Evolutionary conservation across 2,113 vertebrate species (phyloP).

Genomic region (Lycaon pictus): DNA sequence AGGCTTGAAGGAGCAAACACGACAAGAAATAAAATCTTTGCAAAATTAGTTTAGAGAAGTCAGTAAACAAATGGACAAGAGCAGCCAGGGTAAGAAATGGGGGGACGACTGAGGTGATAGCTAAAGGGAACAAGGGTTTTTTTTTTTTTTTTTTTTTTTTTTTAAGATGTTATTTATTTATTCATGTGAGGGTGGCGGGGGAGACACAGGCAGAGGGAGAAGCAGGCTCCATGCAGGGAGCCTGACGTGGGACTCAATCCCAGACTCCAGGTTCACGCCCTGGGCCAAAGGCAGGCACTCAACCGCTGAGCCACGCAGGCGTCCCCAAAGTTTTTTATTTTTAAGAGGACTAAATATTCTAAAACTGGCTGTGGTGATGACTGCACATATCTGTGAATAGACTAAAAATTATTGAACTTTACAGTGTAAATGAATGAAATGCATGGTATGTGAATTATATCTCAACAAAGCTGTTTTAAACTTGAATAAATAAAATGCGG

Average conservation of each 20-base stretch:
- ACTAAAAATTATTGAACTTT: not conserved
- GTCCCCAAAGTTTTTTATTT: not conserved
- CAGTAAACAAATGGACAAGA: not conserved
- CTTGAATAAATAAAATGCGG: not conserved
- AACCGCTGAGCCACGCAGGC: no score
- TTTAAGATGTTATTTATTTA: not conserved
- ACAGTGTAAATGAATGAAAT: not conserved
- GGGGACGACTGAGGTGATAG: not conserved
- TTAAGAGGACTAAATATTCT: not conserved
- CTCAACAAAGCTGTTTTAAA: not conserved
- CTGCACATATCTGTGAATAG: not conserved
- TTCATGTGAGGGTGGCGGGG: no score
- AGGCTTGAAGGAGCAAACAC: not conserved
- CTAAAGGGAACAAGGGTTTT: not conserved
- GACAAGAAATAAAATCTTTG: not conserved
- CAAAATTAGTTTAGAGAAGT: not conserved
- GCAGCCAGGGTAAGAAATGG: not conserved
- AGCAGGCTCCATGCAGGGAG: no score
- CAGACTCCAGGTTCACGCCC: no score
- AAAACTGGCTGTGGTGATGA: not conserved
- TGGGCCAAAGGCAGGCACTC: no score
- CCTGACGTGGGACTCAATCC: no score
- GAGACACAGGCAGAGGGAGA: no score
- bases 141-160: not conserved
- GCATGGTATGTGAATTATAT: not conserved